Percentiles rank a stretch among this genome's conserved stretches.
phyloP scores from a whole-genome alignment of 2,797 vertebrate genomes.

The Liasis olivaceus region DNA sequence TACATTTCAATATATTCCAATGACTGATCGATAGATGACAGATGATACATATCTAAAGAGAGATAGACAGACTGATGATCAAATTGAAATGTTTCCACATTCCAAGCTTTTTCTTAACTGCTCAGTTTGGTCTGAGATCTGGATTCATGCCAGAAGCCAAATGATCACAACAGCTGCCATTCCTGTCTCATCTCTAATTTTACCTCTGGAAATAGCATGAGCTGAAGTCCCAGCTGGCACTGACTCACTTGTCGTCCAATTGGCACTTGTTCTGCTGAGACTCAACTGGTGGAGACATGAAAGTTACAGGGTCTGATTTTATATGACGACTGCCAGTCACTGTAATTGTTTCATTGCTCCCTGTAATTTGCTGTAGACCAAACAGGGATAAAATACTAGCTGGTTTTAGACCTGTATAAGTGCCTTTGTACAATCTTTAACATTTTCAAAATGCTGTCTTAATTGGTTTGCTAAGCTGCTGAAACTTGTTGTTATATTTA shows the following conservation, averaged over 20 bases:
- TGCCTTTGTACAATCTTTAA: conserved; percentile 5
- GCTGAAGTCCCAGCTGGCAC: not conserved
- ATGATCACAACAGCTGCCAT: not conserved
- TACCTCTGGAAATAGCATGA: not conserved
- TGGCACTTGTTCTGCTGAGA: not conserved
- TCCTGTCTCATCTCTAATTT: not conserved
- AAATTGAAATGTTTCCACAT: not conserved
- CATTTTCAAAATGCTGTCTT: not conserved
- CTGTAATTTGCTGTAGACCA: conserved; percentile 13
- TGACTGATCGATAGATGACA: not conserved
- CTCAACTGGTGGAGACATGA: not conserved
- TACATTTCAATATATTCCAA: not conserved
- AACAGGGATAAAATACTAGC: not conserved
- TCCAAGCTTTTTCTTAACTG: not conserved
- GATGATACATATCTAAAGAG: not conserved
- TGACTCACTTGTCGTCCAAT: not conserved
- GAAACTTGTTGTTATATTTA: not conserved
- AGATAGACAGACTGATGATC: no score
- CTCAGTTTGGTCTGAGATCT: not conserved
- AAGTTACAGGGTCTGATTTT: conserved; percentile 12
- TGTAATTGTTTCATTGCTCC: not conserved
- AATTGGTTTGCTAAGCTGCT: not conserved
- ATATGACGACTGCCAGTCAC: not conserved
- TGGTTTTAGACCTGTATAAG: not conserved
- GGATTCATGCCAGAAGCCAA: not conserved